Evolutionary conservation across 2,797 vertebrate genomes (phyloP), one percentile per base, ranked within the genome.

Genomic region (Gephyroberyx darwinii): DNA sequence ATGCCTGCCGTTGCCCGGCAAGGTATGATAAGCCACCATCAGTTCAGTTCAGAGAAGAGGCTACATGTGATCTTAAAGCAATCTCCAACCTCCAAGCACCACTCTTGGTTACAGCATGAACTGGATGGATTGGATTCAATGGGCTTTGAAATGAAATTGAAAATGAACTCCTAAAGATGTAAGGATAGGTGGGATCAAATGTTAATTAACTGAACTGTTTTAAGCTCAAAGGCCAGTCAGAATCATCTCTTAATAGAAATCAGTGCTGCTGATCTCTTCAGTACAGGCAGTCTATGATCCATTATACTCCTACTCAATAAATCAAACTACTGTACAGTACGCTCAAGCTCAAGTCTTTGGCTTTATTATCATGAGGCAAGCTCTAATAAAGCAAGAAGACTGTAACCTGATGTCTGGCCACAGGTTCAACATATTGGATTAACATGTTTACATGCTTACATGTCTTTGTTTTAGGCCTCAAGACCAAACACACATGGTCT

Each of bases 191-290:
- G 50, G 83, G 92, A 90, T 90, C 92, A 91, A 88, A 88, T 91
- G 92, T 93, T 93, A 92, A 93, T 93, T 91, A 91, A 91, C 89
- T 90, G 75, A 59, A 82, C 80, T 87, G 88, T 88, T 92, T 88
- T 87, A 86, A 90, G 87, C 89, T 91, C 89, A 89, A 84, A 91
- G 92, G 89, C 85, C 88, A 89, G 85, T 77, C 83, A 84, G 86
- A 81, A 87, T 88, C 82, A 86, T 88, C 76, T 81, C 69, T 86
- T 89, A 88, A 90, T 90, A 86, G 82, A 73, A 88, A 84, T 64
- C 78, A 65, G 78, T 59, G 75, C 75, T 66, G 80, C 80, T 74
- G 76, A 86, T 87, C 74, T 70, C 48, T 19, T 58, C 74, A 69
- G 86, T 60, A 70, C 72, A 80, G 67, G 57, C 76, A 80, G 85